Conservation (phyloP, 2,113 vertebrate species). For the Chamaea fasciata region DNA sequence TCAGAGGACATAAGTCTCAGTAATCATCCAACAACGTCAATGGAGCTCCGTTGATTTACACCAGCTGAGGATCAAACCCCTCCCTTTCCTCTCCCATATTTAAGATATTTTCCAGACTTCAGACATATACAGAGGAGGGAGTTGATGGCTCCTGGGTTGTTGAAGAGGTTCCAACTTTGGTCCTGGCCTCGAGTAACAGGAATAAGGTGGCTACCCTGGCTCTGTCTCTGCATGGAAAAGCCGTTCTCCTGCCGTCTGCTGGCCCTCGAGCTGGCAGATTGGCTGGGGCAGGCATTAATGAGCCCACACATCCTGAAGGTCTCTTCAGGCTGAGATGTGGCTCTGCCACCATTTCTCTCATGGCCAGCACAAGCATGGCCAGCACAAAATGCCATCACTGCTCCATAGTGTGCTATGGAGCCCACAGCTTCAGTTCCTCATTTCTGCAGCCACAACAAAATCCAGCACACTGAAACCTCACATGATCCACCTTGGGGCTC, state of each 20-base stretch:
- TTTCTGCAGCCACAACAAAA: neutral
- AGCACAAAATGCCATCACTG: accelerated
- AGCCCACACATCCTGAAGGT: neutral
- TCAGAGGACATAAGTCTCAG: slow-evolving; percentile 57
- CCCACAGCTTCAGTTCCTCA: accelerated
- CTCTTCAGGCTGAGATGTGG: neutral
- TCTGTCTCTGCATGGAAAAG: neutral
- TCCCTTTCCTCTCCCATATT: slow-evolving; percentile 52
- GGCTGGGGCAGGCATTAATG: neutral
- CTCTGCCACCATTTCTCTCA: neutral
- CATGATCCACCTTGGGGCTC: neutral
- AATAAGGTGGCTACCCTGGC: neutral
- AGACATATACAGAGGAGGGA: neutral
- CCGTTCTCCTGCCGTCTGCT: accelerated
- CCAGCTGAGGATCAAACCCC: slow-evolving; percentile 50
- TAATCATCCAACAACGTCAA: slow-evolving; percentile 46
- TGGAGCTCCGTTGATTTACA: slow-evolving; percentile 24
- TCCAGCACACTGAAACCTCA: neutral
- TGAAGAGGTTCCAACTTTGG: slow-evolving; percentile 33
- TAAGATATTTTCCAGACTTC: slow-evolving; percentile 56
- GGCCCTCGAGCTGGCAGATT: neutral
- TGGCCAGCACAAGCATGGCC: neutral
- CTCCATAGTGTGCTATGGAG: neutral
- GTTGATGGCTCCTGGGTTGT: slow-evolving; percentile 4
- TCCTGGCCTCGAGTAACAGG: neutral